A percentile compares a stretch with the other conserved stretches of the same genome.
These are phyloP conservation scores for Brachionus asplanchnoidis DNA, from an alignment of 1,140 invertebrate genomes.

Conservation along the genomic window DNA sequence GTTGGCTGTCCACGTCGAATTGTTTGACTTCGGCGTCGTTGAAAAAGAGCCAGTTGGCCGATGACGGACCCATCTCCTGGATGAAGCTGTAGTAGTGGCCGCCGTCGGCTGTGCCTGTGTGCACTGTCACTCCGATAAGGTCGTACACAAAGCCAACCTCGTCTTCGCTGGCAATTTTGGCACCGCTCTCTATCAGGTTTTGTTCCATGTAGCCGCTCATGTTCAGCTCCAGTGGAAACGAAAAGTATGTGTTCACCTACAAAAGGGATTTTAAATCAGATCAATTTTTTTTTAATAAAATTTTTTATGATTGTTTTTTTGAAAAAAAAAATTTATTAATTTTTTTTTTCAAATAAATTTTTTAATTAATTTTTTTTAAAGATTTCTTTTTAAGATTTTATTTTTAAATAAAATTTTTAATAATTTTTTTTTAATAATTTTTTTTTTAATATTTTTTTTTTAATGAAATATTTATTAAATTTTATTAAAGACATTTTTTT, in stretches of 20 bases:
- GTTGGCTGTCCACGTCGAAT: conserved; percentile 81
- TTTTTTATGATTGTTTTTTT: too few relatives aligned
- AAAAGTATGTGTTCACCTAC: conserved; percentile 87
- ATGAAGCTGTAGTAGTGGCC: conserved; percentile 96
- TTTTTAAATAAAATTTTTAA: too few relatives aligned
- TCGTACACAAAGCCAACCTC: conserved; percentile 70
- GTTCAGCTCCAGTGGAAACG: conserved; percentile 83
- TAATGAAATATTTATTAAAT: too few relatives aligned
- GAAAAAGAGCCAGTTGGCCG: conserved; percentile 67
- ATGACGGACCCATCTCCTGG: conserved; percentile 61
- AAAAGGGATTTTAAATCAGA: too few relatives aligned
- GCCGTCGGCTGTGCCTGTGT: conserved; percentile 89
- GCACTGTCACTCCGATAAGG: conserved; percentile 87
- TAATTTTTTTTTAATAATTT: too few relatives aligned
- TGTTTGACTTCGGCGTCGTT: conserved; percentile 93
- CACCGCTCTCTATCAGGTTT: conserved; percentile 62
- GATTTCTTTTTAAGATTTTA: too few relatives aligned
- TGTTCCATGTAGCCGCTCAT: conserved; percentile 92
- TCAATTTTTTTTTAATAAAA: too few relatives aligned
- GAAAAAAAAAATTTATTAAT: too few relatives aligned
- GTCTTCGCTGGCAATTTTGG: conserved; percentile 50
- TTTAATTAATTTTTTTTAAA: too few relatives aligned
- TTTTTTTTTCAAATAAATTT: too few relatives aligned
- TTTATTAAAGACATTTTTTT: too few relatives aligned
- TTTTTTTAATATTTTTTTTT: too few relatives aligned